phyloP scores from a whole-genome alignment of 2,888 invertebrate genomes.

The Mellilla xanthometata region DNA sequence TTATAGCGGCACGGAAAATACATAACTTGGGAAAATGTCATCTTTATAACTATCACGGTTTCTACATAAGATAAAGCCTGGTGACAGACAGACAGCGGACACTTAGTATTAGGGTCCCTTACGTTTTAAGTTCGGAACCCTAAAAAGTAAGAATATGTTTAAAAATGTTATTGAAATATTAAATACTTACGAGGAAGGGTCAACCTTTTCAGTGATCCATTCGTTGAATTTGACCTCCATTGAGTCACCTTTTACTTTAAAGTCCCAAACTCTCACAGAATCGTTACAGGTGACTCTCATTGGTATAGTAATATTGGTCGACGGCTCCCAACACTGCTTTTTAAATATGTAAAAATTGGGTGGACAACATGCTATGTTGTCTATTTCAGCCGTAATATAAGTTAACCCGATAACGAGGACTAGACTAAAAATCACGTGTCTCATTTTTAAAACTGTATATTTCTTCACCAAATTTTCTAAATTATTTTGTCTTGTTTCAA shows the following conservation, averaged over 20 bases:
- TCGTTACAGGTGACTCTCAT: slow-evolving; percentile 30
- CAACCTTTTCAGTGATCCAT: slow-evolving; percentile 11
- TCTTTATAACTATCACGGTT: too few relatives aligned
- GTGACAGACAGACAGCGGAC: too few relatives aligned
- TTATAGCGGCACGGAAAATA: too few relatives aligned
- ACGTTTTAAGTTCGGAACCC: too few relatives aligned
- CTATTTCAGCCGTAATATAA: slow-evolving; percentile 6
- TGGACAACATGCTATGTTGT: slow-evolving; percentile 36
- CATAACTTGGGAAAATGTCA: too few relatives aligned
- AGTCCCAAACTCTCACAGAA: slow-evolving; percentile 21
- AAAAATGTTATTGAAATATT: too few relatives aligned
- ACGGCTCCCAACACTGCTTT: slow-evolving; percentile 43
- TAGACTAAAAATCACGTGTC: background rate
- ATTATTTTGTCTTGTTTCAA: too few relatives aligned
- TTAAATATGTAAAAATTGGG: slow-evolving; percentile 27
- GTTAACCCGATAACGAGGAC: slow-evolving; percentile 5
- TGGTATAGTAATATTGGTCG: slow-evolving; percentile 31
- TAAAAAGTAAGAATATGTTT: too few relatives aligned
- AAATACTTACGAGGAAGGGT: slow-evolving; percentile 6
- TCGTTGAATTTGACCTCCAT: slow-evolving; percentile 24
- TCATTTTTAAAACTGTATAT: too few relatives aligned
- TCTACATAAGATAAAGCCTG: too few relatives aligned
- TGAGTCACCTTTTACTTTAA: slow-evolving; percentile 15
- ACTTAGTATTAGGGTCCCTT: too few relatives aligned
- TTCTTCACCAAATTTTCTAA: too few relatives aligned